Evolutionary conservation across 2,888 invertebrate genomes (phyloP).

Genomic region (Lymantria monacha): DNA sequence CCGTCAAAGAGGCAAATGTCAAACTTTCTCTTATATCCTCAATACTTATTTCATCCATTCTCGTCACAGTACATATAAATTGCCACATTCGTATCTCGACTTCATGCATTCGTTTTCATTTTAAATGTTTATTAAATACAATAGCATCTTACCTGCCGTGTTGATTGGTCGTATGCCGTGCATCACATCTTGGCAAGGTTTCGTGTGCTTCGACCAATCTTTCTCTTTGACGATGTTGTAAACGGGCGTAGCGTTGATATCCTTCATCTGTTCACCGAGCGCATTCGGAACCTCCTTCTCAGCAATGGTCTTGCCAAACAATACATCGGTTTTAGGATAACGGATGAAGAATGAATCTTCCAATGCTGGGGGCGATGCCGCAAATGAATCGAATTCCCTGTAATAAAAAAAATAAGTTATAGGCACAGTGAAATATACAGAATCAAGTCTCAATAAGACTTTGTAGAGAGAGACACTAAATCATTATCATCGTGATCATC

Average conservation of each 20-base stretch:
- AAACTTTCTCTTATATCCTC: too few species aligned
- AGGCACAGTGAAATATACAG: background rate
- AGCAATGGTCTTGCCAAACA: conserved; percentile 54
- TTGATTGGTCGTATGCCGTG: conserved; percentile 72
- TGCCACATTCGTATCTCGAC: too few species aligned
- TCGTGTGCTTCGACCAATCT: conserved; percentile 85
- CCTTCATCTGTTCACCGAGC: conserved; percentile 47
- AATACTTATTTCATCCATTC: too few species aligned
- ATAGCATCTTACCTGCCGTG: conserved; percentile 63
- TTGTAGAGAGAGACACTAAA: too few species aligned
- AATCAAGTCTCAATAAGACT: too few species aligned
- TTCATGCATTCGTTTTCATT: too few species aligned
- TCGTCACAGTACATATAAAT: too few species aligned
- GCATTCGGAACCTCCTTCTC: conserved; percentile 46
- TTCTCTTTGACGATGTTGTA: conserved; percentile 57
- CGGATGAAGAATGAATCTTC: conserved; percentile 88
- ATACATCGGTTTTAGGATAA: conserved; percentile 78
- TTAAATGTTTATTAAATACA: too few species aligned
- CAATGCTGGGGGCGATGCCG: conserved; percentile 86
- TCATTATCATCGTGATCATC: too few species aligned
- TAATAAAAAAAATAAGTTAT: background rate
- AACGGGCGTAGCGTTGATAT: conserved; percentile 44
- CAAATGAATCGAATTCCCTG: conserved; percentile 76
- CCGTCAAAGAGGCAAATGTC: too few species aligned
- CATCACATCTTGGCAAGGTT: conserved; percentile 85